These are phyloP conservation scores for Drosophila kanapiae DNA, from an alignment of 1,140 invertebrate species.

Conservation along the genomic window DNA sequence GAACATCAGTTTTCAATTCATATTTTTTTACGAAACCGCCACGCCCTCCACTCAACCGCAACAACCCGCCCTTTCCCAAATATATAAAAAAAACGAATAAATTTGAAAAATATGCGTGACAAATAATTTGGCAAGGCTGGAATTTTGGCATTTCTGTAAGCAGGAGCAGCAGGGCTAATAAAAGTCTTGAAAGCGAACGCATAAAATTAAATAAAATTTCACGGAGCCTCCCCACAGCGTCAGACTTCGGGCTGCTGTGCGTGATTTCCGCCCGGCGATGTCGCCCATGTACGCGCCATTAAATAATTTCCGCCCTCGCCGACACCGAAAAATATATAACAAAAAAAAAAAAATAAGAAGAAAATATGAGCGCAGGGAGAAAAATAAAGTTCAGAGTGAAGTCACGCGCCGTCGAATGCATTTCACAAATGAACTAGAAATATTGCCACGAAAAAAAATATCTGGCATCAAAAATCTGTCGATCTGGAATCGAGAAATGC, in stretches of 20 bases:
- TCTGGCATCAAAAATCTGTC: conserved; percentile 51
- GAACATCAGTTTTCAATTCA: conserved; percentile 19
- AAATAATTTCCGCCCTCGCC: conserved; percentile 80
- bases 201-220: conserved; percentile 70
- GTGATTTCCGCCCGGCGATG: conserved; percentile 74
- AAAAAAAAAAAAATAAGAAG: conserved; percentile 7
- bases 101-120: conserved; percentile 52
- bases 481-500: conserved; percentile 71
- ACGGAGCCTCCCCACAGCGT: conserved; percentile 64
- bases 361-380: background rate
- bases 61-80: background rate
- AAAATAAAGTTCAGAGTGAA: conserved; percentile 33
- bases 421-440: conserved; percentile 80
- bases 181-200: conserved; percentile 55
- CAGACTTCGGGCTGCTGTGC: conserved; percentile 60
- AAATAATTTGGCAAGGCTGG: conserved; percentile 52
- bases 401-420: conserved; percentile 69
- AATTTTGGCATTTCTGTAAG: conserved; percentile 19
- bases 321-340: conserved; percentile 12
- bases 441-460: conserved; percentile 41
- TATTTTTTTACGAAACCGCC: background rate
- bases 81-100: conserved; percentile 11
- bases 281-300: conserved; percentile 78
- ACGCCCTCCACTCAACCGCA: conserved; percentile 23
- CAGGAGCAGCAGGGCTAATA: conserved; percentile 43